phyloP scores from a whole-genome alignment of 2,113 vertebrate genomes.

The Chamaea fasciata region DNA sequence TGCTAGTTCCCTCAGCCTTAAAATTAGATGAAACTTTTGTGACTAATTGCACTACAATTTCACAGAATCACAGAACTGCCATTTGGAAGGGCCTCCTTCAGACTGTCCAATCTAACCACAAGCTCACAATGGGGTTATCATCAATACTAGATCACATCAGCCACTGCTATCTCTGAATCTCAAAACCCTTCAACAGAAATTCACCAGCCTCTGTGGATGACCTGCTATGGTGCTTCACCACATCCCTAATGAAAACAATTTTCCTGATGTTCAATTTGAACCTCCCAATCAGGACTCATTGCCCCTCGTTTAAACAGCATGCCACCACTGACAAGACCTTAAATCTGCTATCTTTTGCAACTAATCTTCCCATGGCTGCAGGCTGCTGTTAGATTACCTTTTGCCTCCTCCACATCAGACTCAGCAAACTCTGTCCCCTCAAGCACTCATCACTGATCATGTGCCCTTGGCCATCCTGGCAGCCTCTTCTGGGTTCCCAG shows the following conservation, averaged over 20 bases:
- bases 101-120: neutral
- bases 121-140: neutral
- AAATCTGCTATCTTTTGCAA: neutral
- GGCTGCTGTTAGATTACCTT: neutral
- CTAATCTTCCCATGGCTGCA: neutral
- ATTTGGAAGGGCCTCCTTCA: neutral
- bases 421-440: neutral
- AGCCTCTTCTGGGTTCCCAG: neutral
- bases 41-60: neutral
- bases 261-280: neutral
- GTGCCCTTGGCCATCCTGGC: neutral
- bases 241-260: neutral
- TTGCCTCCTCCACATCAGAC: neutral
- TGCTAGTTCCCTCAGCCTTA: neutral
- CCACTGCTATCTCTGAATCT: neutral
- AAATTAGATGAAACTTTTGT: neutral
- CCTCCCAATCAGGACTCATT: neutral
- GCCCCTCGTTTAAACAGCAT: neutral
- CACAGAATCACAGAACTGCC: neutral
- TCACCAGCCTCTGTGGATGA: neutral
- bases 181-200: neutral
- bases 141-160: neutral
- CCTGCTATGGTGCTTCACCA: neutral
- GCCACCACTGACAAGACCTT: neutral
- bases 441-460: neutral